Conservation (phyloP, 2,797 vertebrate species). For the Typhlichthys subterraneus region DNA sequence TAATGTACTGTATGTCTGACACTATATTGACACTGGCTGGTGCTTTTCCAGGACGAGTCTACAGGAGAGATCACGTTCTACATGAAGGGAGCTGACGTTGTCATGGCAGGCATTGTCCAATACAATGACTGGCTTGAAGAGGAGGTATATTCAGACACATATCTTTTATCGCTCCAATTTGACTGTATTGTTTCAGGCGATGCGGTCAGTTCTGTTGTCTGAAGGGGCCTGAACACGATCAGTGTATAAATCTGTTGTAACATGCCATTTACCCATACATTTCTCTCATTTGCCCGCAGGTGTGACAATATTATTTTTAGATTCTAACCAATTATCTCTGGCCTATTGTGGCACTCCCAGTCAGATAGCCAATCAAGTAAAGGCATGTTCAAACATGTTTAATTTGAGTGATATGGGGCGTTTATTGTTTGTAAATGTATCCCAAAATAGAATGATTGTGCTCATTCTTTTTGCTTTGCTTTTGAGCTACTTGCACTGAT, state of each 20-base stretch:
- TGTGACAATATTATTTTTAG: no score
- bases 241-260: no score
- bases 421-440: neutral
- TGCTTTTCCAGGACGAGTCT: constrained; percentile 86
- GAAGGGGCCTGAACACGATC: no score
- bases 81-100: constrained; percentile 96
- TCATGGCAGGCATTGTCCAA: constrained; percentile 96
- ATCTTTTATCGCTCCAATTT: neutral
- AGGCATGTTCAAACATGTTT: no score
- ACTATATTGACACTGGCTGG: neutral
- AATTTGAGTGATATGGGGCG: no score
- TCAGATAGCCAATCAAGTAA: no score
- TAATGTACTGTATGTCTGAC: constrained; percentile 1
- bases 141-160: constrained; percentile 78
- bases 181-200: neutral
- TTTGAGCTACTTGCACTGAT: no score
- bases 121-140: constrained; percentile 99
- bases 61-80: constrained; percentile 96
- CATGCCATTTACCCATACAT: no score
- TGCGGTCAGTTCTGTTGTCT: no score
- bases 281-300: no score
- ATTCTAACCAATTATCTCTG: no score
- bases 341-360: no score
- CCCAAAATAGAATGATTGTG: neutral
- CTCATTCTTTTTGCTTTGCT: constrained; percentile 11